Evolutionary conservation across 2,113 vertebrate genomes (phyloP), one percentile per base, ranked within the genome.

Genomic region (Archilochus colubris): DNA sequence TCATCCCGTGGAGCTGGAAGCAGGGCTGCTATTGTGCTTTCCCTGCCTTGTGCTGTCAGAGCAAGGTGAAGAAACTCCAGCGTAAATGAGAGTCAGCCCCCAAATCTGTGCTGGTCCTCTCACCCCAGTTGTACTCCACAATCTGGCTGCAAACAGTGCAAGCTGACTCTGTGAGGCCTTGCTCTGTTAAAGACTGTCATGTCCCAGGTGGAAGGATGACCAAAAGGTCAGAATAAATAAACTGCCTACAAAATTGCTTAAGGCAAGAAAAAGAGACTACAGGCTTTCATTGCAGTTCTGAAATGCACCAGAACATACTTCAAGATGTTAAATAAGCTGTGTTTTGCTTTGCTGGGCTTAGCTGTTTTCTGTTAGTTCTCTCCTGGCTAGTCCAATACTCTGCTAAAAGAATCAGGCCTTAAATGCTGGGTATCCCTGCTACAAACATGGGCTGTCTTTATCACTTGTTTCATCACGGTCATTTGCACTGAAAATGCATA

Each of bases 401-500:
- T 53, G n/a, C 76, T 67, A 33, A 86, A 88, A 73, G 1, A 2
- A 86, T 81, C 53, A 43, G 76, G 36, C 27, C 50, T 79, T 78
- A 88, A 78, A 50, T 64, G 68, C 73, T 79, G 55, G 27, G 59
- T 91, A 83, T 67, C 91, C 72, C 23, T 89, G 74, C 44, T 23
- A 88, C 48, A 88, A 89, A 94, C 89, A 83, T 1, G 27, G 55
- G 53, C 83, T 80, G 83, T 73, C 76, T 69, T 50, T 82, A 79
- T 87, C 94, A 21, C 70, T 95, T 91, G 58, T 83, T 96, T 92
- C 81, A 91, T 90, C 63, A 6, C 53, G 81, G 92, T 59, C 94
- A 85, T 96, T 94, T 96, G 88, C 92, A 77, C 92, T 82, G 93
- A 94, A 97, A 96, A 96, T 95, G 73, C 91, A 77, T 91, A 96